These are phyloP conservation scores for Tetanocera ferruginea DNA, from an alignment of 2,888 invertebrate species.

Conservation along the genomic window DNA sequence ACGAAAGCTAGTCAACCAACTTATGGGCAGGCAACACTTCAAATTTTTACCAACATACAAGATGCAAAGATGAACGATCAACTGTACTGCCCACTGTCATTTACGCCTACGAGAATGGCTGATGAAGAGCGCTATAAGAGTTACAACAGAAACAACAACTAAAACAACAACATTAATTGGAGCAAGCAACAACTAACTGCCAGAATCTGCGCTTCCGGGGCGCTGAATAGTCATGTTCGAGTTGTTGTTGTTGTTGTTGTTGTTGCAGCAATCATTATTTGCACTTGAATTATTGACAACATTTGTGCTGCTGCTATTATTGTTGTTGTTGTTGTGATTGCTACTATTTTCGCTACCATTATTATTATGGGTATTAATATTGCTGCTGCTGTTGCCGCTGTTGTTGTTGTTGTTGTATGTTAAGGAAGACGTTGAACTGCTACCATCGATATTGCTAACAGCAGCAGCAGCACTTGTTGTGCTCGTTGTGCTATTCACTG, in stretches of 20 bases:
- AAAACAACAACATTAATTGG: slow-evolving; percentile 23
- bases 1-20: too few relatives aligned
- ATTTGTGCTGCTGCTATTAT: slow-evolving; percentile 44
- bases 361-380: slow-evolving; percentile 31
- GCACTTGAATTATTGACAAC: slow-evolving; percentile 53
- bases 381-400: slow-evolving; percentile 45
- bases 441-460: slow-evolving; percentile 48
- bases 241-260: slow-evolving; percentile 47
- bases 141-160: slow-evolving; percentile 5
- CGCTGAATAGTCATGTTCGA: slow-evolving; percentile 42
- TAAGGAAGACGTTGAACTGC: slow-evolving; percentile 43
- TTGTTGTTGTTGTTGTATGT: slow-evolving; percentile 44
- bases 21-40: too few relatives aligned
- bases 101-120: slow-evolving; percentile 4
- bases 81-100: too few relatives aligned
- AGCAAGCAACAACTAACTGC: slow-evolving; percentile 49
- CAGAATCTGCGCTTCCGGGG: slow-evolving; percentile 47
- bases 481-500: slow-evolving; percentile 46
- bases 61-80: too few relatives aligned
- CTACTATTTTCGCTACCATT: slow-evolving; percentile 17
- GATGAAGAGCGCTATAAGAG: neutral
- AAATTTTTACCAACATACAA: too few relatives aligned
- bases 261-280: slow-evolving; percentile 46
- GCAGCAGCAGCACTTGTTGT: slow-evolving; percentile 33
- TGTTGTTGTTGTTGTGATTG: slow-evolving; percentile 31